Evolutionary conservation across 2,113 vertebrate species (phyloP).

Genomic region (Apaloderma vittatum): DNA sequence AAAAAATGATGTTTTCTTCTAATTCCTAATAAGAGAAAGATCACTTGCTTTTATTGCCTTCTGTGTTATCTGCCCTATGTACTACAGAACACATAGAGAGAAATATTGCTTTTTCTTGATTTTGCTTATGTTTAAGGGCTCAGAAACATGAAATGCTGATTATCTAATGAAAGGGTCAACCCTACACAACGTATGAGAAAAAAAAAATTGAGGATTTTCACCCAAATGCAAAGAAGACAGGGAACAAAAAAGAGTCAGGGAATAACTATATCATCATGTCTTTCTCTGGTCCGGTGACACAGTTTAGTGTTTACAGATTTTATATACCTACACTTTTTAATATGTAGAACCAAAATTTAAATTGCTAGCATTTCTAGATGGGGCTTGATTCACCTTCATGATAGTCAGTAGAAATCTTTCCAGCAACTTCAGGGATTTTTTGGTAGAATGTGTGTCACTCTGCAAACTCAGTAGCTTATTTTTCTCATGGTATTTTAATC

Average conservation of each 20-base stretch:
- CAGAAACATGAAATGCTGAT: background rate
- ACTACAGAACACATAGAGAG: background rate
- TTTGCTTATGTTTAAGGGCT: background rate
- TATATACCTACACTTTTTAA: accelerated
- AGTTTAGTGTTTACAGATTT: background rate
- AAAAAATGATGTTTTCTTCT: background rate
- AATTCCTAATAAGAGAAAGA: background rate
- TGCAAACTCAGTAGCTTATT: background rate
- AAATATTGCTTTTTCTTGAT: background rate
- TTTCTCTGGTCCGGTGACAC: background rate
- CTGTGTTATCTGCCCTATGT: background rate
- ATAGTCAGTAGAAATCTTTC: background rate
- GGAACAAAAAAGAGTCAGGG: background rate
- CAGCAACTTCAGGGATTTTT: background rate
- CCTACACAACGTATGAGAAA: background rate
- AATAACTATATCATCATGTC: background rate
- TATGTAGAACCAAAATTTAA: background rate
- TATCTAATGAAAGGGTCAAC: background rate
- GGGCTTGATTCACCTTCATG: background rate
- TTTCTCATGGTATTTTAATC: background rate
- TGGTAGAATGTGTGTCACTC: background rate
- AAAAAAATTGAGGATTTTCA: background rate
- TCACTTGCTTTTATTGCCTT: background rate
- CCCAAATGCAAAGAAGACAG: background rate
- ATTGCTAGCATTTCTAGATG: background rate